Conservation (phyloP, 1,140 invertebrate species). For the Ctenoplectra terminalis region DNA sequence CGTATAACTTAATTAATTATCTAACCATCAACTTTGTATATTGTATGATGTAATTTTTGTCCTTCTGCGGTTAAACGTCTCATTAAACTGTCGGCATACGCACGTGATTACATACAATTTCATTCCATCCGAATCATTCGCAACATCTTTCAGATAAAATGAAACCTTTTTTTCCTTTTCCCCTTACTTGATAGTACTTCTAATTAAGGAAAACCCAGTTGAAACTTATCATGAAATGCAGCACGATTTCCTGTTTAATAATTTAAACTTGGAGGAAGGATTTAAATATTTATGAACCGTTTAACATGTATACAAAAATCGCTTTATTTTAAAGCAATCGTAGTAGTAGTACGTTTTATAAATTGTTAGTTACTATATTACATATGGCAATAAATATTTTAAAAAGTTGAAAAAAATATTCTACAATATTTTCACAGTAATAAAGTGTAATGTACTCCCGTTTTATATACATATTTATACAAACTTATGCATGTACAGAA, state of each 20-base stretch:
- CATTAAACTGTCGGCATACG: neutral
- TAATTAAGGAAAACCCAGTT: neutral
- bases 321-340: slow-evolving; percentile 57
- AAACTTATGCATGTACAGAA: slow-evolving; percentile 45
- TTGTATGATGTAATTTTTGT: neutral
- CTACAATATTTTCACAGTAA: slow-evolving; percentile 37
- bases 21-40: neutral
- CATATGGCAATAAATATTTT: slow-evolving; percentile 55
- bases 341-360: slow-evolving; percentile 40
- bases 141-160: neutral
- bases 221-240: neutral
- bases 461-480: slow-evolving; percentile 50
- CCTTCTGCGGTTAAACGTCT: neutral
- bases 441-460: slow-evolving; percentile 32
- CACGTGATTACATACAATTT: neutral
- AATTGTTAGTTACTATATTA: slow-evolving; percentile 46
- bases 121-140: neutral
- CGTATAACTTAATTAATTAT: slow-evolving; percentile 17
- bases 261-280: slow-evolving; percentile 7
- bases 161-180: neutral
- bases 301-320: slow-evolving; percentile 57
- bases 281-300: slow-evolving; percentile 4
- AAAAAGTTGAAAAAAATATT: slow-evolving; percentile 55
- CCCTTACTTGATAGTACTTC: neutral
- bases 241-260: neutral